phyloP scores from a whole-genome alignment of 2,113 vertebrate species.

The Etheostoma spectabile region DNA sequence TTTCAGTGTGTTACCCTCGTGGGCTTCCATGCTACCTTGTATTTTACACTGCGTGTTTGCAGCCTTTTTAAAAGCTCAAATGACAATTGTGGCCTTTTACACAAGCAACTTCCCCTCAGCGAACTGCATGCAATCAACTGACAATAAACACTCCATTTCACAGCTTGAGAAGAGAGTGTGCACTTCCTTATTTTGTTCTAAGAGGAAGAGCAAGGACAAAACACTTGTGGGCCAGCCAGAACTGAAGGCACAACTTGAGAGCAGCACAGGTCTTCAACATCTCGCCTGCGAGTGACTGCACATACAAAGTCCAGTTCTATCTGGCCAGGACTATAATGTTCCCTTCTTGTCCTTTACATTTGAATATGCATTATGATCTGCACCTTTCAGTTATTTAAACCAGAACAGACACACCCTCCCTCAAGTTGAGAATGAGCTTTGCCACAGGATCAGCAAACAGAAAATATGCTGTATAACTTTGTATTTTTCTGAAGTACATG shows the following conservation, averaged over 20 bases:
- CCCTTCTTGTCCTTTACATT: not conserved
- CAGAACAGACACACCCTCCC: slow-evolving; percentile 29
- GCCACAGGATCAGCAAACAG: slow-evolving; percentile 25
- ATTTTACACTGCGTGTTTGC: slow-evolving; percentile 3
- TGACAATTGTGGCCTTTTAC: slow-evolving; percentile 51
- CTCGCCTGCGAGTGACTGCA: slow-evolving; percentile 33
- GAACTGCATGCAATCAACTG: slow-evolving; percentile 67
- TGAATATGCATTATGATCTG: not conserved
- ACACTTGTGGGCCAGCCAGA: slow-evolving; percentile 47
- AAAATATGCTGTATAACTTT: not conserved
- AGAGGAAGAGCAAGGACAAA: slow-evolving; percentile 59
- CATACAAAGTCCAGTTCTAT: slow-evolving; percentile 27
- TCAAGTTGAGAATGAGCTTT: slow-evolving; percentile 27
- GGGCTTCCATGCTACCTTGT: slow-evolving; percentile 39
- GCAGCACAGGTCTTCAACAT: slow-evolving; percentile 17
- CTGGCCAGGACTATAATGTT: not conserved
- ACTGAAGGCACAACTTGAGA: slow-evolving; percentile 34
- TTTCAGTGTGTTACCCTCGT: slow-evolving; percentile 22
- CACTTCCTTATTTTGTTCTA: slow-evolving; percentile 78
- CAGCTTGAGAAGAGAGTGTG: slow-evolving; percentile 63
- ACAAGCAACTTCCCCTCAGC: slow-evolving; percentile 69
- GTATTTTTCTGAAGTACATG: slow-evolving; percentile 9
- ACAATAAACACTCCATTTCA: slow-evolving; percentile 69
- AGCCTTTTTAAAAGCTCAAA: slow-evolving; percentile 29
- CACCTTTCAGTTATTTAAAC: not conserved